Base-by-base conservation (phyloP, 2,113 vertebrate genomes). In the Ifrita kowaldi region DNA sequence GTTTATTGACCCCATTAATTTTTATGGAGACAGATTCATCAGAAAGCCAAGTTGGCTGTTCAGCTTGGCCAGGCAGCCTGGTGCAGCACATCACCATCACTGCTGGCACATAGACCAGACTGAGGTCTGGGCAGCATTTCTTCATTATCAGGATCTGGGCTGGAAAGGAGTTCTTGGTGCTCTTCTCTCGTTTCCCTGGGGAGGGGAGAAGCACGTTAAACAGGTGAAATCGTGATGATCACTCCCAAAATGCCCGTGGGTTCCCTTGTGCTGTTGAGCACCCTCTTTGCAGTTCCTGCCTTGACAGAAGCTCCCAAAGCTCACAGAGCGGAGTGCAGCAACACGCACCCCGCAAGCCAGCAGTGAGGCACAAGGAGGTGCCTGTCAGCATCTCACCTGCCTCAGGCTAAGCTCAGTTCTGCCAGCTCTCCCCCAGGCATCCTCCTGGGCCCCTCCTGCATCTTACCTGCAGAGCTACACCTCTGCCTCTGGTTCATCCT, bases 1-100 rank as follows among this genome's bases (percentile, higher is more conserved):
- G 13, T 90, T 90, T 95, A 37, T 79, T 82, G 87, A 85, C 53
- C 27, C 85, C 53, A 26, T 73, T 91, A 37, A 79, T 88, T 88
- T 93, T 87, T 75, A 33, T 39, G 64, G 39, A 55, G 62, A 9
- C n/a, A 28, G 39, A 35, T 82, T 44, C 27, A 79, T 37, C 18
- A 46, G 80, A 49, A 90, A 59, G 84, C 84, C 84, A 87, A 77
- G 46, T 17, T 89, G 73, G 69, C 80, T 74, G 42, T 28, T 84
- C 55, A 52, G 50, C 44, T 62, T 89, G 89, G 89, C 89, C 73
- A 42, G 33, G 76, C 83, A 80, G 41, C 68, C 30, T 30, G 22
- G 22, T 53, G 42, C 84, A 81, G 77, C 69, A 16, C 27, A 3
- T 73, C 69, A 53, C 68, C 41, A 7, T n/a, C 27, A 0, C 78